Evolutionary conservation across 2,797 vertebrate genomes (phyloP), one percentile per base, ranked within the genome.

Genomic region (Gobio occitaniae): DNA sequence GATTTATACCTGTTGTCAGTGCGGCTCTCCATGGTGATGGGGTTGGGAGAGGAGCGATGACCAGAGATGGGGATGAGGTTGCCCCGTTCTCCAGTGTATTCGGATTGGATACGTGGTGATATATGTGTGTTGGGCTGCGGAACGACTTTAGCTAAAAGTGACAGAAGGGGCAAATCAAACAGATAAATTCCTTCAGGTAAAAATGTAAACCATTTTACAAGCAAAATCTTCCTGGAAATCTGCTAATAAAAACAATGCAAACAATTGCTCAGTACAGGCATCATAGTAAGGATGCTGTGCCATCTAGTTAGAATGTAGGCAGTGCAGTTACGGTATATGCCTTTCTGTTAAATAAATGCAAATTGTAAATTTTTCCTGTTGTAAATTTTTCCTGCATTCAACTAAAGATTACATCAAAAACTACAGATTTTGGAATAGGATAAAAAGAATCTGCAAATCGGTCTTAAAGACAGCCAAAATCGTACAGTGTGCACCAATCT

Each of bases 71-170:
- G 96, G 87, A 99, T 98, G 84, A 99, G 96, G 92, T 95, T 99
- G 29, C 97, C 91, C 90, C 98, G 95, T 85, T 99, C 98, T 72
- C 96, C 95, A 12, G 97, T 92, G 84, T 99, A 99, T 52, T 99
- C 98, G 0, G 97, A 93, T 92, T 98, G 98, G 91, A 98, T 97
- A 19, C 98, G 95, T 50, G 98, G 95, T 84, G 98, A 97, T 74
- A 96, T 98, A 89, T 99, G 98, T 0, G 97, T 96, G 63, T 99
- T 98, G 61, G 98, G 98, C 93, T 99, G 98, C 59, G 98, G 98
- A 86, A 99, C 98, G 87, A 99, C 98, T 93, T 99, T 99, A 92
- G 98, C 98, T 99, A 66, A 66, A 48, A 16, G n/a, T 29, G 44
- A n/a, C 44, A 80, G 9, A 50, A 0, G 5, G 10, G 1, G 25